These are phyloP conservation scores for Morbakka virulenta DNA, from an alignment of 30 jellyfish, hydroid and myxozoan genomes.

Conservation along the genomic window DNA sequence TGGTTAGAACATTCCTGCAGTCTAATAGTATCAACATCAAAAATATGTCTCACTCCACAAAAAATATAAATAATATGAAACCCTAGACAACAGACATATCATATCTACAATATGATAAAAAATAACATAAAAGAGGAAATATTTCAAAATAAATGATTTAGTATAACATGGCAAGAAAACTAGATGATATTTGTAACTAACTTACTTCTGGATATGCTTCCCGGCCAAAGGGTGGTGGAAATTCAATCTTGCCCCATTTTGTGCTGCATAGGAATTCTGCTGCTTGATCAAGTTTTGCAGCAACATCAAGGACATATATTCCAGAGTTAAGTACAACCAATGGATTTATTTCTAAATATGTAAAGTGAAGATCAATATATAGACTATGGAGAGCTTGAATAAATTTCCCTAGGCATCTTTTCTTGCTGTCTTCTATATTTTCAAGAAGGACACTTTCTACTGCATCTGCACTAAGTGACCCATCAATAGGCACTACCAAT, in stretches of 20 bases:
- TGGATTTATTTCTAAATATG: slow-evolving; percentile 89
- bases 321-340: slow-evolving; percentile 68
- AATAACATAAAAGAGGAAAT: no score
- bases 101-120: no score
- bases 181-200: no score
- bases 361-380: slow-evolving; percentile 64
- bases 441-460: slow-evolving; percentile 39
- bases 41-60: no score
- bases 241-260: slow-evolving; percentile 73
- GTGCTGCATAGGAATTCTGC: slow-evolving; percentile 89
- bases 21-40: no score
- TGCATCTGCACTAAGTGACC: slow-evolving; percentile 17
- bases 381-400: slow-evolving; percentile 40
- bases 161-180: no score
- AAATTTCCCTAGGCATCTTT: slow-evolving; percentile 38
- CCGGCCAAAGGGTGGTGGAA: slow-evolving; percentile 93
- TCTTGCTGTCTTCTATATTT: slow-evolving; percentile 36
- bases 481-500: slow-evolving; percentile 50
- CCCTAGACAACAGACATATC: no score
- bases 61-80: no score
- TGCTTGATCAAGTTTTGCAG: slow-evolving; percentile 89
- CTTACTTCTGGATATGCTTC: slow-evolving; percentile 91
- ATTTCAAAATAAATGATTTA: no score
- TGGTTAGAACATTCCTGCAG: no score
- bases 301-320: slow-evolving; percentile 79